Evolutionary conservation across 2,797 vertebrate genomes (phyloP).

Genomic region (Knipowitschia caucasica): DNA sequence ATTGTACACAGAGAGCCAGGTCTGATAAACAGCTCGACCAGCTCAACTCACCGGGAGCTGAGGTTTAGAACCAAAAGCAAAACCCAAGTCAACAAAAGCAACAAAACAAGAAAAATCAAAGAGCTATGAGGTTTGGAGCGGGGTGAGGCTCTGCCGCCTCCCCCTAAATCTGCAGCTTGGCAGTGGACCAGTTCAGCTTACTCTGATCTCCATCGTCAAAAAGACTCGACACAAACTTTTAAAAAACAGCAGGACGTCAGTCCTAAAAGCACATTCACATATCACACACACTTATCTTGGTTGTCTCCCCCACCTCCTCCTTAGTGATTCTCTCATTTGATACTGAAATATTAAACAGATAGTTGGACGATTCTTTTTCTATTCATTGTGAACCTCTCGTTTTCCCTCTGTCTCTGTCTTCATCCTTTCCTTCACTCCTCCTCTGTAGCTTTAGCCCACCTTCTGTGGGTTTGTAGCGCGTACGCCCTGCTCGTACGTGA

Average conservation of each 20-base stretch:
- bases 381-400: slow-evolving; percentile 64
- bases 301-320: slow-evolving; percentile 71
- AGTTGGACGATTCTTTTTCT: slow-evolving; percentile 74
- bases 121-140: slow-evolving; percentile 74
- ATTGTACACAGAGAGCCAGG: slow-evolving; percentile 59
- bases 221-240: slow-evolving; percentile 77
- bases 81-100: slow-evolving; percentile 44
- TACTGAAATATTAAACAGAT: slow-evolving; percentile 78
- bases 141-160: slow-evolving; percentile 64
- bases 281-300: slow-evolving; percentile 77
- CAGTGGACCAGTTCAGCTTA: slow-evolving; percentile 79
- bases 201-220: slow-evolving; percentile 76
- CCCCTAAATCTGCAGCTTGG: slow-evolving; percentile 75
- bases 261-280: slow-evolving; percentile 81
- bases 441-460: slow-evolving; percentile 84
- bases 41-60: slow-evolving; percentile 69
- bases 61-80: slow-evolving; percentile 61
- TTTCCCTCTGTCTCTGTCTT: slow-evolving; percentile 72
- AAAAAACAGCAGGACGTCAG: slow-evolving; percentile 79
- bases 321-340: slow-evolving; percentile 73
- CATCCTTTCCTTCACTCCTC: slow-evolving; percentile 68
- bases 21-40: slow-evolving; percentile 63
- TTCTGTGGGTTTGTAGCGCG: slow-evolving; percentile 95
- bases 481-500: slow-evolving; percentile 96
- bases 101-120: slow-evolving; percentile 48